phyloP scores from a whole-genome alignment of 2,797 vertebrate species.

The Amblyopsis hoosieri region DNA sequence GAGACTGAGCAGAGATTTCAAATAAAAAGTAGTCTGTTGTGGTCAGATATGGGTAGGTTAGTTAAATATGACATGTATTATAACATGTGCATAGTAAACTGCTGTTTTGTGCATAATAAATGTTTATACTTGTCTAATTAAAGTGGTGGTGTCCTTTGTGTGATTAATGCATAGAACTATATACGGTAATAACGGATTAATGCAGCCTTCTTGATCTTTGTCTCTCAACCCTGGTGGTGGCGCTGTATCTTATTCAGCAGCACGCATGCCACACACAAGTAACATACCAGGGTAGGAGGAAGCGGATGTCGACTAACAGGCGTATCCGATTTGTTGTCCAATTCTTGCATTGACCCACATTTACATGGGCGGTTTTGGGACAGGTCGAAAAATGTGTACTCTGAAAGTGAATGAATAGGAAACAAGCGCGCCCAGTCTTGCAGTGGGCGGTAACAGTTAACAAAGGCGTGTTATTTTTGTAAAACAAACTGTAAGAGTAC shows the following conservation, averaged over 20 bases:
- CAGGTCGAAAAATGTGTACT: not conserved
- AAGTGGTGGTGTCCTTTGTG: not conserved
- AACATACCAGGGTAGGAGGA: not conserved
- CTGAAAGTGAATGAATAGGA: not conserved
- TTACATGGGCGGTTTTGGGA: conserved; percentile 31
- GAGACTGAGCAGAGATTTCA: too few species aligned
- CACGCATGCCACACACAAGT: too few species aligned
- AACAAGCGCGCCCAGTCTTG: conserved; percentile 12
- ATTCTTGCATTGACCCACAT: not conserved
- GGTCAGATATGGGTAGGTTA: too few species aligned
- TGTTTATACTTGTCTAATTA: conserved; percentile 4
- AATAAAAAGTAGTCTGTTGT: too few species aligned
- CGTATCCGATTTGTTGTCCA: too few species aligned
- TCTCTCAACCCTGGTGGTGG: not conserved
- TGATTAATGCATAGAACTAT: not conserved
- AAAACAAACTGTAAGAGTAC: conserved; percentile 17
- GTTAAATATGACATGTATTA: conserved; percentile 9
- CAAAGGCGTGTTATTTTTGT: not conserved
- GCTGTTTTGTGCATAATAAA: conserved; percentile 42
- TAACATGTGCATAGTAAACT: conserved; percentile 6
- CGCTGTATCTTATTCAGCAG: not conserved
- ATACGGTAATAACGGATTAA: too few species aligned
- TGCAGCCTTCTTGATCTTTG: not conserved
- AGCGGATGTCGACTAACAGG: not conserved
- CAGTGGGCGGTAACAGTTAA: conserved; percentile 21